phyloP scores from a whole-genome alignment of 2,113 vertebrate species.

The Amia ocellicauda region DNA sequence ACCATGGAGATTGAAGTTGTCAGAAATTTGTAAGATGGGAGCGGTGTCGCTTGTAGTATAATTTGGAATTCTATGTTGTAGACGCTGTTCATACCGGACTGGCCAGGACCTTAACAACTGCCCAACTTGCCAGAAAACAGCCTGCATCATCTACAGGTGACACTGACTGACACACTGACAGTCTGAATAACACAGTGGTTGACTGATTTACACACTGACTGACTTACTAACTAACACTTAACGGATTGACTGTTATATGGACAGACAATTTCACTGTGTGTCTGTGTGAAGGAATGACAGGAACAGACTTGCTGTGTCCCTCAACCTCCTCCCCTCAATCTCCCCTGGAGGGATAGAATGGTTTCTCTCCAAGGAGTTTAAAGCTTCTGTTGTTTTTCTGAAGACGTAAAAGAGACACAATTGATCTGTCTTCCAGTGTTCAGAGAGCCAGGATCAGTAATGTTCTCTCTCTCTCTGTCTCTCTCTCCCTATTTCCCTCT shows the following conservation, averaged over 20 bases:
- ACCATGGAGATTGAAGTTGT: too few relatives aligned
- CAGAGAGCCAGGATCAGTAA: too few relatives aligned
- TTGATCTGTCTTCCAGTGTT: too few relatives aligned
- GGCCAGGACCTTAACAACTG: conserved; percentile 98
- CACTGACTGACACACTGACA: not conserved
- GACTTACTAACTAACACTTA: not conserved
- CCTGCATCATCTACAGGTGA: conserved; percentile 99
- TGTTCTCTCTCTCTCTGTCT: not conserved
- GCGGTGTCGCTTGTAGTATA: too few relatives aligned
- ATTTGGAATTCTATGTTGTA: conserved; percentile 57
- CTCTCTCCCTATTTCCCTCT: conserved; percentile 5
- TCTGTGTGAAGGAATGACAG: too few relatives aligned
- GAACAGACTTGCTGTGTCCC: too few relatives aligned
- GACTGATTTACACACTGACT: not conserved
- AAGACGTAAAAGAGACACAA: too few relatives aligned
- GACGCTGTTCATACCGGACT: conserved; percentile 92
- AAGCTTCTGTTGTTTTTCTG: not conserved
- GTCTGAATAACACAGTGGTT: not conserved
- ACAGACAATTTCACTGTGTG: not conserved
- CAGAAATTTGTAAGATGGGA: too few relatives aligned
- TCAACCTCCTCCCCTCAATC: not conserved
- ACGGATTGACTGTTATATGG: not conserved
- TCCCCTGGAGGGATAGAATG: not conserved
- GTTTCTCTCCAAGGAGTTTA: too few relatives aligned
- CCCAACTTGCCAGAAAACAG: conserved; percentile 92